A percentile compares a stretch with the other conserved stretches of the same genome.
These are phyloP conservation scores for Spisula subtruncata DNA, from an alignment of 2,888 invertebrate species.

Conservation along the genomic window DNA sequence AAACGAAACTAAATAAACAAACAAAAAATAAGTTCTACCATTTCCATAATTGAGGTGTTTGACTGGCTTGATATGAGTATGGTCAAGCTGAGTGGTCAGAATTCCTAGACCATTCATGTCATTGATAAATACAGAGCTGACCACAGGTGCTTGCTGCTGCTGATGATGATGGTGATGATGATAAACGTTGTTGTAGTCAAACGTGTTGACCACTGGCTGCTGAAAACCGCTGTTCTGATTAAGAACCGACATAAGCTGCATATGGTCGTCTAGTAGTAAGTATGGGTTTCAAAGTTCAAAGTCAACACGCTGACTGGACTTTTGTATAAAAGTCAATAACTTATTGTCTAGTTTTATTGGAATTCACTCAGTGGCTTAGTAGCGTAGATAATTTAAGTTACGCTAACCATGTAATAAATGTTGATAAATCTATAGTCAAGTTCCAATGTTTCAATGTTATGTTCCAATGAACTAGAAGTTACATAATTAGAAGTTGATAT, in stretches of 20 bases:
- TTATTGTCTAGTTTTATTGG: not conserved
- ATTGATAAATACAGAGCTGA: constrained; percentile 48
- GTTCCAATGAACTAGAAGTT: not conserved
- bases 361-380: not conserved
- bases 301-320: not conserved
- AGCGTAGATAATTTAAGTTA: not conserved
- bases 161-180: constrained; percentile 34
- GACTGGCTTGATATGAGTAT: constrained; percentile 29
- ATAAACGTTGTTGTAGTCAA: constrained; percentile 44
- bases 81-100: constrained; percentile 45
- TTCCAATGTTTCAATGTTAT: not conserved
- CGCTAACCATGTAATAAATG: not conserved
- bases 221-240: constrained; percentile 49
- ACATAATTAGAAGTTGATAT: not conserved
- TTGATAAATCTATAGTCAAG: not conserved
- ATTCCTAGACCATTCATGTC: constrained; percentile 57
- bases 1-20: not conserved
- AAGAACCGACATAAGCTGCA: constrained; percentile 62
- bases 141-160: constrained; percentile 22
- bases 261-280: constrained; percentile 27
- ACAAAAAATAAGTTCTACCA: constrained; percentile 27
- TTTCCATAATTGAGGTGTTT: constrained; percentile 41
- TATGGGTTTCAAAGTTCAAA: not conserved
- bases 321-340: not conserved
- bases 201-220: constrained; percentile 44